Percentiles rank a stretch among this genome's conserved stretches.
These are phyloP conservation scores for Aselliscus stoliczkanus DNA, from an alignment of 2,797 vertebrate genomes.

Conservation along the genomic window DNA sequence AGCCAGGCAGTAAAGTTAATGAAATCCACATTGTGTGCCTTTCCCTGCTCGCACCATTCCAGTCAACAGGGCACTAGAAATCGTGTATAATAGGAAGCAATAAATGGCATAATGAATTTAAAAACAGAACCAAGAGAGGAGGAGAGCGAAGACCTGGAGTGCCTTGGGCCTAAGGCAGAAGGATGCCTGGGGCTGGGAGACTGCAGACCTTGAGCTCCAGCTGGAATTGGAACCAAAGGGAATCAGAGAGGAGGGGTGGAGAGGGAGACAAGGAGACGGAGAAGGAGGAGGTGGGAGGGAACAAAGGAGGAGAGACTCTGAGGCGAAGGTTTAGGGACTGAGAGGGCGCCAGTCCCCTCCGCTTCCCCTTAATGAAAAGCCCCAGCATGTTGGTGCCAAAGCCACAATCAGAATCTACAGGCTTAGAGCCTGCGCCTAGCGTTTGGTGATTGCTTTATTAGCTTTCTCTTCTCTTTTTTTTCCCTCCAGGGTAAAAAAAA, in stretches of 20 bases:
- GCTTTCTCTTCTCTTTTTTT: background rate
- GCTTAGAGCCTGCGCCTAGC: constrained; percentile 32
- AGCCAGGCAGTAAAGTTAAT: constrained; percentile 45
- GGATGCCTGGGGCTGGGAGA: background rate
- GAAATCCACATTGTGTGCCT: background rate
- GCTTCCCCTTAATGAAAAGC: background rate
- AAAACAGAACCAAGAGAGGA: background rate
- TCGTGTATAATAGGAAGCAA: constrained; percentile 16
- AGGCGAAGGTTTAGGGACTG: background rate
- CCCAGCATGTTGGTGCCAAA: background rate
- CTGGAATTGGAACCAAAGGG: background rate
- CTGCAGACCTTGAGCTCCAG: background rate
- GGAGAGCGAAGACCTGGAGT: background rate
- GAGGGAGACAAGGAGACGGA: too few relatives aligned
- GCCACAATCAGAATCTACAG: background rate
- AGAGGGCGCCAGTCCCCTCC: background rate
- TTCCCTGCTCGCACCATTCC: background rate
- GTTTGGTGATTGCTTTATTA: constrained; percentile 57
- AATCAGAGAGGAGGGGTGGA: background rate
- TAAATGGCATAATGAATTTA: constrained; percentile 63
- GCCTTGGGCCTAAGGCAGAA: background rate
- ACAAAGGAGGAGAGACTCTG: background rate
- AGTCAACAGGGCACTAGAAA: constrained; percentile 61
- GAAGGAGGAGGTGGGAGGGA: background rate
- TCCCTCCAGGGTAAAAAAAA: background rate